Percentiles rank a stretch among this genome's conserved stretches.
phyloP scores from a whole-genome alignment of 2,113 vertebrate species.

The Pterocles gutturalis region DNA sequence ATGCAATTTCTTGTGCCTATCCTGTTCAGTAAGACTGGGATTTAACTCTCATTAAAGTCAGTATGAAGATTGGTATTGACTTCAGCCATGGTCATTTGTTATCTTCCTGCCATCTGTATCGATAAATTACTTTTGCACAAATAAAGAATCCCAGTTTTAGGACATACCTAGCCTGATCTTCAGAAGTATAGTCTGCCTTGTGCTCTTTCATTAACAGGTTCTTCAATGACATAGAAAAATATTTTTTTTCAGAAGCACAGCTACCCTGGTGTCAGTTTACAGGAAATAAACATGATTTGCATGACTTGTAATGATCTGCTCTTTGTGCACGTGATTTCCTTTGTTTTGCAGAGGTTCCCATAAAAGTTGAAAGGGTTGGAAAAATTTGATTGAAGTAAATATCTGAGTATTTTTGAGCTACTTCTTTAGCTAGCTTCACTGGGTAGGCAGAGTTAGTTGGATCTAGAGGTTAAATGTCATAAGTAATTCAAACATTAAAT shows the following conservation, averaged over 20 bases:
- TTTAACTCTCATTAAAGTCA: conserved; percentile 33
- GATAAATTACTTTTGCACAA: not conserved
- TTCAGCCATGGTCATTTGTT: not conserved
- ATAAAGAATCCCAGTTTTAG: not conserved
- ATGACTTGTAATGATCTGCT: not conserved
- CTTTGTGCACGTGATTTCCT: not conserved
- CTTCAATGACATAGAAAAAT: not conserved
- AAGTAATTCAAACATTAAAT: not conserved
- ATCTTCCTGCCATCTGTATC: not conserved
- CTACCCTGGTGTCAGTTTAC: not conserved
- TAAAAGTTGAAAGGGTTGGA: not conserved
- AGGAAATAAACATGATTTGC: not conserved
- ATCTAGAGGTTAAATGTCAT: not conserved
- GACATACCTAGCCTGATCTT: not conserved
- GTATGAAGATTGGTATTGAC: not conserved
- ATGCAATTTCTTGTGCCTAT: conserved; percentile 27
- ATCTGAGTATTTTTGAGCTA: not conserved
- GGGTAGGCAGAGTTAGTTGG: not conserved
- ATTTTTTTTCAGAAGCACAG: not conserved
- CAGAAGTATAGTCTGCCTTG: not conserved
- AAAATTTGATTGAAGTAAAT: not conserved
- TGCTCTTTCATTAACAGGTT: not conserved
- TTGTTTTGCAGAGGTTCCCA: not conserved
- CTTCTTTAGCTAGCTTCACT: not conserved
- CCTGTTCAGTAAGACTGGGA: conserved; percentile 16